Conservation (phyloP, 35 echinoderm and acorn worm species). For the Diadema setosum region DNA sequence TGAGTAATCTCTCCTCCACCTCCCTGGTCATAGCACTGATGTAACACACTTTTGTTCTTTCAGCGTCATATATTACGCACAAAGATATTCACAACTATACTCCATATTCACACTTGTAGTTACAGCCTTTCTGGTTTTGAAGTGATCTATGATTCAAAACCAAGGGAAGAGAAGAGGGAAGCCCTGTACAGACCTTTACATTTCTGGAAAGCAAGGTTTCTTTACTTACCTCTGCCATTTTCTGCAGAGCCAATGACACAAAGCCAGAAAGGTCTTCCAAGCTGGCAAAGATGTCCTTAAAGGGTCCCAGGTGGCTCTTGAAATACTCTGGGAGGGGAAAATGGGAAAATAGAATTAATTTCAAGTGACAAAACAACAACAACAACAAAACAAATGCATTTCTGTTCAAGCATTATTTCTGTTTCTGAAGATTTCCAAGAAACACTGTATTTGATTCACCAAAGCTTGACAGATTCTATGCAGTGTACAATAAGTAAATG, state of each 20-base stretch:
- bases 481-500: background rate
- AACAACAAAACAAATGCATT: background rate
- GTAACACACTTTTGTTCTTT: no score
- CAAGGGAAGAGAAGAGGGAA: no score
- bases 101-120: no score
- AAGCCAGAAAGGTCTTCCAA: conserved; percentile 64
- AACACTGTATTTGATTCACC: background rate
- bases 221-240: conserved; percentile 56
- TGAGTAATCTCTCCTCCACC: no score
- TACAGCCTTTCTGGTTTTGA: no score
- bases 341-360: background rate
- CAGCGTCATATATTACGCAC: no score
- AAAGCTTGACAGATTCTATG: background rate
- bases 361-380: background rate
- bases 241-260: conserved; percentile 61
- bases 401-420: background rate
- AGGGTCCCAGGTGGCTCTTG: conserved; percentile 71
- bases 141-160: no score
- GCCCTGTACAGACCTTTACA: no score
- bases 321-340: conserved; percentile 69
- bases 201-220: no score
- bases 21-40: no score
- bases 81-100: no score
- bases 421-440: background rate
- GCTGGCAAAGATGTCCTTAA: conserved; percentile 71